Conservation (phyloP, 2,113 vertebrate genomes). For the Astatoreochromis straeleni region DNA sequence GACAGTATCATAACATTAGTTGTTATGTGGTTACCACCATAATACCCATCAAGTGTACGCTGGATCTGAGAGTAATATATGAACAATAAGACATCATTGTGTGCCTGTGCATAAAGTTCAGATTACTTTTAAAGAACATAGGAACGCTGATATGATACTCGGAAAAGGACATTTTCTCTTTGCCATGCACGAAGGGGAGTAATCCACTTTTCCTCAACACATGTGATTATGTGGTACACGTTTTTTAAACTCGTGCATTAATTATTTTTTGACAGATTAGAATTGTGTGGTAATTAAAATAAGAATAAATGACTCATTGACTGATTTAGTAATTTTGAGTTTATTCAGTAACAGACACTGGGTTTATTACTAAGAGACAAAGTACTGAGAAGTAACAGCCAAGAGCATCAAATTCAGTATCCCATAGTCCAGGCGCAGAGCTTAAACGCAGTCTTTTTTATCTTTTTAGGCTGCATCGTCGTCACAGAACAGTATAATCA, state of each 20-base stretch:
- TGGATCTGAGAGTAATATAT: neutral
- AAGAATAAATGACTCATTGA: neutral
- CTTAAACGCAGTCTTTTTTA: neutral
- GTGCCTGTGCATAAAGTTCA: neutral
- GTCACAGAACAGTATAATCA: constrained; percentile 1
- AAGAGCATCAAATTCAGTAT: neutral
- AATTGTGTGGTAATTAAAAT: neutral
- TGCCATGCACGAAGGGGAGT: neutral
- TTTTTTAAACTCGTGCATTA: neutral
- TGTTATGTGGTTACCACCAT: neutral
- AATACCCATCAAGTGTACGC: neutral
- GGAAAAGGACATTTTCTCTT: neutral
- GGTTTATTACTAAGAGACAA: neutral
- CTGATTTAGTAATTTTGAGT: neutral
- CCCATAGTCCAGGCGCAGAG: neutral
- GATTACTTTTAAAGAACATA: neutral
- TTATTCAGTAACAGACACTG: neutral
- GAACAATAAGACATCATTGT: neutral
- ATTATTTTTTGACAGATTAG: neutral
- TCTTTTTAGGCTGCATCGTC: neutral
- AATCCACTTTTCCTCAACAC: neutral
- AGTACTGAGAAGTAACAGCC: neutral
- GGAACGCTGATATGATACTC: neutral
- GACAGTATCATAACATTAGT: neutral
- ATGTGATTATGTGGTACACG: neutral